Conservation (phyloP, 2,888 invertebrate genomes). For the Tenthredo notha region DNA sequence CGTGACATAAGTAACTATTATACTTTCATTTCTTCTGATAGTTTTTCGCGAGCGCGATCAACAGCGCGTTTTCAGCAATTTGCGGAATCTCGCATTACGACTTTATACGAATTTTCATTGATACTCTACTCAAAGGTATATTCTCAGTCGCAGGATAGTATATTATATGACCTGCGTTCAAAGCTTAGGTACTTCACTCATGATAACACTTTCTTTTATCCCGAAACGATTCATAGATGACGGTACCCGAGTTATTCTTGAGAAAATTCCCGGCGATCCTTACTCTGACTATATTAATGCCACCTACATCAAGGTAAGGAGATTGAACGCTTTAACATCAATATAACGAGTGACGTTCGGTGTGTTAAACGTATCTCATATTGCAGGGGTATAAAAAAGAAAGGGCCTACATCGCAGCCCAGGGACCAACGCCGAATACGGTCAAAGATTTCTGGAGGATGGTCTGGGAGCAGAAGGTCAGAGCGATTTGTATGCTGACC, state of each 20-base stretch:
- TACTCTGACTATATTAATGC: constrained; percentile 65
- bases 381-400: constrained; percentile 67
- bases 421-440: constrained; percentile 75
- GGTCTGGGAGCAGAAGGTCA: constrained; percentile 79
- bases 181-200: neutral
- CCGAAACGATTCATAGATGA: neutral
- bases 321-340: neutral
- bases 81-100: too few species aligned
- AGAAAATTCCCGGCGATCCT: constrained; percentile 77
- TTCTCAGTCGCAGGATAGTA: too few species aligned
- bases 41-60: too few species aligned
- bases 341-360: neutral
- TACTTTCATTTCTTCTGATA: too few species aligned
- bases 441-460: constrained; percentile 78
- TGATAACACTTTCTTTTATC: neutral
- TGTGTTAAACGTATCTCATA: neutral
- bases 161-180: too few species aligned
- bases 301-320: constrained; percentile 76
- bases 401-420: constrained; percentile 75
- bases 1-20: constrained; percentile 58
- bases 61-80: too few species aligned
- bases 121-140: too few species aligned
- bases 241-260: constrained; percentile 8
- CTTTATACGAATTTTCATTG: too few species aligned
- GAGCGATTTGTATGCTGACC: constrained; percentile 79